phyloP scores from a whole-genome alignment of 2,888 invertebrate species.

The Himalopsyche japonica region DNA sequence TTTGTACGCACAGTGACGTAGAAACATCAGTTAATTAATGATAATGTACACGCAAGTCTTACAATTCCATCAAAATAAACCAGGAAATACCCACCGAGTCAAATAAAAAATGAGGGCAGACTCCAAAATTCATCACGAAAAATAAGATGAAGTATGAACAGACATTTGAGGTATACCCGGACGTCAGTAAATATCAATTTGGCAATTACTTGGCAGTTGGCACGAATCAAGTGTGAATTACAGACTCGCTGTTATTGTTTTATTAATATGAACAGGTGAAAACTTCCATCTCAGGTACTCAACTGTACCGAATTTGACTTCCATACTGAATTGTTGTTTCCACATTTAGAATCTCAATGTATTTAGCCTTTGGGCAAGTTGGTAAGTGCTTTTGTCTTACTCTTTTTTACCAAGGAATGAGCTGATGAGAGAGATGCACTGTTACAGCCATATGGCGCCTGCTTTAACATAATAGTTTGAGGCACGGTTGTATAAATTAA shows the following conservation, averaged over 20 bases:
- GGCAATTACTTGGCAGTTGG: not conserved
- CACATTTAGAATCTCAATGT: not conserved
- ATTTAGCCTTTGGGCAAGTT: not conserved
- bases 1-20: too few relatives aligned
- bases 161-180: not conserved
- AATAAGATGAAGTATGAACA: not conserved
- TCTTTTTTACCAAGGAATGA: slow-evolving; percentile 12
- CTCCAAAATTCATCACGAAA: not conserved
- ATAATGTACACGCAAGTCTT: too few relatives aligned
- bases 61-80: not conserved
- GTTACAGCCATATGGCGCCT: slow-evolving; percentile 40
- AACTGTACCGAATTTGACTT: not conserved
- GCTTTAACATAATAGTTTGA: slow-evolving; percentile 28
- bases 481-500: slow-evolving; percentile 17
- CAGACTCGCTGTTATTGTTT: not conserved
- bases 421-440: slow-evolving; percentile 25
- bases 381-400: not conserved
- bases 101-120: not conserved
- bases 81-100: not conserved
- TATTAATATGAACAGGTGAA: not conserved
- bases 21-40: too few relatives aligned
- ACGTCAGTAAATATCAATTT: not conserved
- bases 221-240: not conserved
- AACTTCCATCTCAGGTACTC: not conserved
- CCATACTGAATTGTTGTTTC: not conserved